These are phyloP conservation scores for Synanthedon myopaeformis DNA, from an alignment of 2,888 invertebrate genomes.

Conservation along the genomic window DNA sequence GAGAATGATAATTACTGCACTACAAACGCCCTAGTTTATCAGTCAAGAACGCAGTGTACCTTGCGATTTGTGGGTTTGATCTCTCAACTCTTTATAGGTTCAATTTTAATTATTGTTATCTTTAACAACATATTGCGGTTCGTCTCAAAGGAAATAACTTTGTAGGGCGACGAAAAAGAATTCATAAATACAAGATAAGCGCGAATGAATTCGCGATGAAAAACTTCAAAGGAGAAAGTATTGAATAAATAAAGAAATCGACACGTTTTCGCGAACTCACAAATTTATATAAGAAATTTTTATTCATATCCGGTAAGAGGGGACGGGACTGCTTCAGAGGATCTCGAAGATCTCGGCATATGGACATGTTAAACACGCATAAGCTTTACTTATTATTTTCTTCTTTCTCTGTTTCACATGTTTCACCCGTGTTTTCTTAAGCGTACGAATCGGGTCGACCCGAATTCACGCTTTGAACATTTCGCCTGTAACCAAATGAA, in stretches of 20 bases:
- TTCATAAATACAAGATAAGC: slow-evolving; percentile 56
- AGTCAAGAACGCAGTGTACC: too few species aligned
- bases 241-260: slow-evolving; percentile 67
- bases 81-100: too few species aligned
- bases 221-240: slow-evolving; percentile 56
- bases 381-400: slow-evolving; percentile 41
- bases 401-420: slow-evolving; percentile 13
- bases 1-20: too few species aligned
- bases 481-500: background rate
- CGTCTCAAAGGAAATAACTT: slow-evolving; percentile 3
- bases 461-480: slow-evolving; percentile 4
- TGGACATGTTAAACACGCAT: slow-evolving; percentile 41
- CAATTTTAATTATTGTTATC: too few species aligned
- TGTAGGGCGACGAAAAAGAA: slow-evolving; percentile 37
- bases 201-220: slow-evolving; percentile 43
- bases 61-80: too few species aligned
- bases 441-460: slow-evolving; percentile 6
- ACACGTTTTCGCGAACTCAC: slow-evolving; percentile 63
- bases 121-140: background rate
- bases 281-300: slow-evolving; percentile 60
- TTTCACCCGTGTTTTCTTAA: slow-evolving; percentile 7
- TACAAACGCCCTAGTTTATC: too few species aligned
- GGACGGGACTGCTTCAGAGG: slow-evolving; percentile 46
- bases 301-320: slow-evolving; percentile 56
- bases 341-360: slow-evolving; percentile 49